Evolutionary conservation across 2,888 invertebrate species (phyloP).

Genomic region (Apamea anceps): DNA sequence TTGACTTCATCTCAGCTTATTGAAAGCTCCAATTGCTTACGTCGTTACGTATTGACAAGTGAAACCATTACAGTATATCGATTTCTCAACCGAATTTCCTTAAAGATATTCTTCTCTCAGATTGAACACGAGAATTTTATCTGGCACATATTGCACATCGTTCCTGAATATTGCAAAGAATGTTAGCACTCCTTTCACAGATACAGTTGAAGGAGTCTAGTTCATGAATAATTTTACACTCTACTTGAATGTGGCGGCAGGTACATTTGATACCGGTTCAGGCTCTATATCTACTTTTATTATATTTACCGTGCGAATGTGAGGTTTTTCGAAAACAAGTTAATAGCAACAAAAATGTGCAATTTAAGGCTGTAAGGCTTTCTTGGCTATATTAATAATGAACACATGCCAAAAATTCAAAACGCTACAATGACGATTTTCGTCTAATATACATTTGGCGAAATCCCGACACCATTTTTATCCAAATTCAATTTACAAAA

Average conservation of each 20-base stretch:
- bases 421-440: background rate
- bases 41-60: too few species aligned
- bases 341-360: background rate
- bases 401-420: background rate
- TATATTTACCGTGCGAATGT: slow-evolving; percentile 6
- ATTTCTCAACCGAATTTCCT: too few species aligned
- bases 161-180: slow-evolving; percentile 38
- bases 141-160: slow-evolving; percentile 11
- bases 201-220: slow-evolving; percentile 32
- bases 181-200: slow-evolving; percentile 14
- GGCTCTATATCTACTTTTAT: slow-evolving; percentile 7
- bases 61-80: too few species aligned
- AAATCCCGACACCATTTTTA: background rate
- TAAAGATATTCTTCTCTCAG: background rate
- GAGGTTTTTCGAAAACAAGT: slow-evolving; percentile 8
- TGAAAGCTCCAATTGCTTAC: background rate
- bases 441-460: background rate
- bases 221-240: slow-evolving; percentile 55
- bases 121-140: slow-evolving; percentile 10
- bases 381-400: background rate
- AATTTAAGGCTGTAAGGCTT: background rate
- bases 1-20: background rate
- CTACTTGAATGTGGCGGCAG: slow-evolving; percentile 43
- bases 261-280: slow-evolving; percentile 48
- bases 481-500: slow-evolving; percentile 20